Conservation (phyloP, 2,113 vertebrate species). For the Mormyrus iriodes region DNA sequence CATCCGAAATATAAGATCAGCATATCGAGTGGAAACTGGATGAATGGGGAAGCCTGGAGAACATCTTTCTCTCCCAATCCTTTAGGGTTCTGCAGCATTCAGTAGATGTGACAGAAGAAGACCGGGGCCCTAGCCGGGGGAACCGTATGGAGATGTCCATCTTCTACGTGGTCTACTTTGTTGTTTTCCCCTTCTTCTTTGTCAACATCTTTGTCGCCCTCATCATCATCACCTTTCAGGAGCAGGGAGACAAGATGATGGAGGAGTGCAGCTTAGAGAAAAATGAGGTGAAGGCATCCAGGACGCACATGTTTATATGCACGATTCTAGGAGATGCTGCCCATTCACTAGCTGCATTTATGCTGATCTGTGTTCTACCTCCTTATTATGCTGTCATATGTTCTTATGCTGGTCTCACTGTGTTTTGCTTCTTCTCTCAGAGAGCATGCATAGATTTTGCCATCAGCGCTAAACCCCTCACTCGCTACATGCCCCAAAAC, state of each 20-base stretch:
- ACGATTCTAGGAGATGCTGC: background rate
- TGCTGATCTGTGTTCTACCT: background rate
- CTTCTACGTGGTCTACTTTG: conserved; percentile 97
- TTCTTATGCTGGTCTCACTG: background rate
- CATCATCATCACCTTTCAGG: conserved; percentile 99
- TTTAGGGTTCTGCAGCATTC: conserved; percentile 92
- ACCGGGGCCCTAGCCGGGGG: conserved; percentile 88
- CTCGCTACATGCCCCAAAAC: conserved; percentile 97
- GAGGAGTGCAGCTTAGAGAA: conserved; percentile 96
- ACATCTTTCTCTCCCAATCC: background rate
- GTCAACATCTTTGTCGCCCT: conserved; percentile 98
- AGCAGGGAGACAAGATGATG: conserved; percentile 98
- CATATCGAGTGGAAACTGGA: background rate
- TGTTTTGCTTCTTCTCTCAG: conserved; percentile 53
- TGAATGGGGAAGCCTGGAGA: background rate
- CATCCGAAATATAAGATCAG: background rate
- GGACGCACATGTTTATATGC: background rate
- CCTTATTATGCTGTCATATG: background rate
- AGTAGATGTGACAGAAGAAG: conserved; percentile 90
- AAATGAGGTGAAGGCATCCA: conserved; percentile 73
- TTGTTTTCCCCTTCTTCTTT: conserved; percentile 98
- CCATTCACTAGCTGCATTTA: background rate
- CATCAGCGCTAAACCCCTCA: conserved; percentile 94
- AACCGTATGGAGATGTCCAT: conserved; percentile 99
- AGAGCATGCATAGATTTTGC: conserved; percentile 96